A percentile compares a stretch with the other conserved stretches of the same genome.
These are phyloP conservation scores for Muscidifurax raptorellus DNA, from an alignment of 1,140 invertebrate genomes.

Conservation along the genomic window DNA sequence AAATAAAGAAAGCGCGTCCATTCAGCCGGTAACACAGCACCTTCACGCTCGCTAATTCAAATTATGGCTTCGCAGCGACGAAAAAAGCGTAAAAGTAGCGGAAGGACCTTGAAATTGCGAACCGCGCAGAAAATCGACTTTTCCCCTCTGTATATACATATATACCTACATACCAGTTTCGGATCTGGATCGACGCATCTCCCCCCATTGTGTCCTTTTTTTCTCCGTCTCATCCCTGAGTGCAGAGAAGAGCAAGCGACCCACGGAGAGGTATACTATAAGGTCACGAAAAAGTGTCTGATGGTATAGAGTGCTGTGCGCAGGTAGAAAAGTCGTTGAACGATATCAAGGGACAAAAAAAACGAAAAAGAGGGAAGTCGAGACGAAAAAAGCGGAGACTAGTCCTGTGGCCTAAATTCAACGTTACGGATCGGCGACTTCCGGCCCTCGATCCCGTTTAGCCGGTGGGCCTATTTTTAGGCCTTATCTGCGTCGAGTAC, in stretches of 20 bases:
- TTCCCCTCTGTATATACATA: conserved; percentile 46
- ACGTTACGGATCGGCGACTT: conserved; percentile 30
- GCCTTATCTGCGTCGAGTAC: not conserved
- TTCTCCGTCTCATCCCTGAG: not conserved
- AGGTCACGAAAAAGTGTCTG: not conserved
- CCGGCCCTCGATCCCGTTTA: conserved; percentile 17
- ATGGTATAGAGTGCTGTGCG: not conserved
- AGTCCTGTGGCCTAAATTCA: conserved; percentile 18
- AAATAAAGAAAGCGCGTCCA: not conserved
- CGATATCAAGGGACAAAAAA: conserved; percentile 57
- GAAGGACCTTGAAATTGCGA: conserved; percentile 48
- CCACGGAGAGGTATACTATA: not conserved
- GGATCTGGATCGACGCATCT: not conserved
- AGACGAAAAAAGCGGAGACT: not conserved
- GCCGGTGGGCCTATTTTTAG: not conserved
- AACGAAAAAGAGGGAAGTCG: not conserved
- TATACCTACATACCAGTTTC: conserved; percentile 16
- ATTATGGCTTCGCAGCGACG: not conserved
- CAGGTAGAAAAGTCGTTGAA: conserved; percentile 70
- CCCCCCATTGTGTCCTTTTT: conserved; percentile 5
- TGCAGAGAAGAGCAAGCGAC: no score
- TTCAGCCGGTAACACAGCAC: not conserved
- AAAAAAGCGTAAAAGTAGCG: not conserved
- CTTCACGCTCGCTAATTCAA: not conserved
- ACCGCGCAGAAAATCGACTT: conserved; percentile 45